A percentile compares a stretch with the other conserved stretches of the same genome.
Evolutionary conservation across 2,888 invertebrate genomes (phyloP).

Genomic region (Geotrupes spiniger): DNA sequence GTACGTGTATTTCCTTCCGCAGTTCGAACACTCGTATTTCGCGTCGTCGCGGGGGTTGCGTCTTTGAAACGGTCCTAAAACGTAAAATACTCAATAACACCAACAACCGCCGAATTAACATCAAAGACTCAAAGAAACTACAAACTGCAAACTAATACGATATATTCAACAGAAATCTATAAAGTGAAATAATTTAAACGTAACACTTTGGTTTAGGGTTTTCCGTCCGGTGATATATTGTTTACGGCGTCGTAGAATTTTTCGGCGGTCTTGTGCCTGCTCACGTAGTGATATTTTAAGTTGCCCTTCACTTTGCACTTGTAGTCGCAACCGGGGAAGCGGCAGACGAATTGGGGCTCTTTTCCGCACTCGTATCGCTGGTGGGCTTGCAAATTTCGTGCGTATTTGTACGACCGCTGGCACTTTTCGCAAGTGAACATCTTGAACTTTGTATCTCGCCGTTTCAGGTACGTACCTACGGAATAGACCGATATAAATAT

Average conservation of each 20-base stretch:
- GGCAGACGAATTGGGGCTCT: constrained; percentile 35
- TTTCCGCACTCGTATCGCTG: constrained; percentile 35
- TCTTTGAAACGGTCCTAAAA: neutral
- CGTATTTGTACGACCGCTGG: constrained; percentile 13
- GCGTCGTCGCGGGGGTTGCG: neutral
- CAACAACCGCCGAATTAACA: too few species aligned
- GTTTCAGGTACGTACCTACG: neutral
- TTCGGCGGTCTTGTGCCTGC: too few species aligned
- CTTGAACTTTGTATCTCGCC: neutral
- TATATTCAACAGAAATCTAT: too few species aligned
- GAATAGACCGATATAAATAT: too few species aligned
- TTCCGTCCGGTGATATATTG: too few species aligned
- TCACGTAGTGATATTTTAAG: constrained; percentile 16
- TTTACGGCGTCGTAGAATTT: too few species aligned
- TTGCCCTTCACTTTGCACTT: constrained; percentile 21
- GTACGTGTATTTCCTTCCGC: constrained; percentile 18
- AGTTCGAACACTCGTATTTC: constrained; percentile 18
- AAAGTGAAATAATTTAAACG: too few species aligned
- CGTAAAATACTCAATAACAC: too few species aligned
- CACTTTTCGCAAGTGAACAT: neutral
- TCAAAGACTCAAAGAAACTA: too few species aligned
- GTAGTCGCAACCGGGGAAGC: constrained; percentile 23
- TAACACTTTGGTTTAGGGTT: too few species aligned
- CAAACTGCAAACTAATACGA: too few species aligned
- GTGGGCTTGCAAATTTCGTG: constrained; percentile 20